Evolutionary conservation across 2,797 vertebrate genomes (phyloP).

Genomic region (Epinephelus malabaricus): DNA sequence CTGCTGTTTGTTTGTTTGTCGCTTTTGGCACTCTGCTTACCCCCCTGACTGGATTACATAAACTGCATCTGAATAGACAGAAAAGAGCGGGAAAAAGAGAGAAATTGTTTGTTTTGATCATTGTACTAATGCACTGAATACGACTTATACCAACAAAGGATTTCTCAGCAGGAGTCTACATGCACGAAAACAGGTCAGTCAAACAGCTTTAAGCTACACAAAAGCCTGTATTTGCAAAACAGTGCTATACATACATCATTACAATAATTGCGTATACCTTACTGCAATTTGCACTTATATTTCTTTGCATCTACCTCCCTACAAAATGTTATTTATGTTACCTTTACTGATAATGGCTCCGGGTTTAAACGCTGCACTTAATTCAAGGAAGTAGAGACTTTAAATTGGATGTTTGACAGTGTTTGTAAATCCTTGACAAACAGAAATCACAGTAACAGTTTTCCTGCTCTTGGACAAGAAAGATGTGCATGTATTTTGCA

Average conservation of each 20-base stretch:
- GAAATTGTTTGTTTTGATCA: background rate
- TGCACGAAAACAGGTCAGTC: background rate
- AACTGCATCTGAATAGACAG: constrained; percentile 85
- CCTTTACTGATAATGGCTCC: too few species aligned
- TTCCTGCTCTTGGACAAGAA: background rate
- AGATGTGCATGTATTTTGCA: background rate
- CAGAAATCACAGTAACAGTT: background rate
- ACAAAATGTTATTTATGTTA: too few species aligned
- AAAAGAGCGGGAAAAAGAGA: background rate
- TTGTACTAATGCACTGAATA: background rate
- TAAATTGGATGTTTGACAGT: background rate
- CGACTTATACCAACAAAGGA: too few species aligned
- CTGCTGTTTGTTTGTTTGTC: constrained; percentile 64
- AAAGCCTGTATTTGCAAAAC: too few species aligned
- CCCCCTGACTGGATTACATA: constrained; percentile 82
- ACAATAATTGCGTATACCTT: too few species aligned
- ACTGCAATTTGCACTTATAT: too few species aligned
- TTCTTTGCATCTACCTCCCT: too few species aligned
- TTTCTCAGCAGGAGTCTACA: too few species aligned
- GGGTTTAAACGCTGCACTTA: too few species aligned
- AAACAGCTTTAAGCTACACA: too few species aligned
- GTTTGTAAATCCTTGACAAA: background rate
- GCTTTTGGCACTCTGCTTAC: constrained; percentile 82
- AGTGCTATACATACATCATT: too few species aligned
- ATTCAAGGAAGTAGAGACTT: too few species aligned